These are phyloP conservation scores for Cromileptes altivelis DNA, from an alignment of 2,113 vertebrate genomes.

Conservation along the genomic window DNA sequence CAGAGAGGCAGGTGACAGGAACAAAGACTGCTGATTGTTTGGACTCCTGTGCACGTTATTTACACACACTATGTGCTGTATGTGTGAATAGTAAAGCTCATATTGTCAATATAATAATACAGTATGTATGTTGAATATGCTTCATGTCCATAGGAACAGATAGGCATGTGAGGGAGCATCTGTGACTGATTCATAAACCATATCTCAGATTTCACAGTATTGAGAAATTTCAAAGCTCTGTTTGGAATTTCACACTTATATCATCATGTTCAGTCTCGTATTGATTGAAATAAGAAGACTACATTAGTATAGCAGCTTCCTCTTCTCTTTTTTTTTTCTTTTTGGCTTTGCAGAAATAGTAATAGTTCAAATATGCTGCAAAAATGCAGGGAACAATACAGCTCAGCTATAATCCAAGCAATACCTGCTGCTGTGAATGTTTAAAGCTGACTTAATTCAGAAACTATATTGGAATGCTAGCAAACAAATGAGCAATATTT, in stretches of 20 bases:
- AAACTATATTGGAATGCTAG: constrained; percentile 38
- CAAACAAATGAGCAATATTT: constrained; percentile 65
- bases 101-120: too few relatives aligned
- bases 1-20: constrained; percentile 31
- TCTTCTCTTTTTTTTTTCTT: neutral
- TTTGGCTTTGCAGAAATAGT: constrained; percentile 6
- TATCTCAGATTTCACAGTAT: constrained; percentile 49
- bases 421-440: constrained; percentile 63
- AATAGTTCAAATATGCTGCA: constrained; percentile 38
- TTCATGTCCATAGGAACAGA: neutral
- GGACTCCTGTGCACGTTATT: constrained; percentile 39
- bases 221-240: constrained; percentile 56
- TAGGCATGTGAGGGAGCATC: constrained; percentile 27
- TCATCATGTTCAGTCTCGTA: constrained; percentile 17
- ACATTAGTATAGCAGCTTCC: constrained; percentile 8
- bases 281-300: constrained; percentile 34
- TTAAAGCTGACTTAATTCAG: constrained; percentile 59
- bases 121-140: neutral
- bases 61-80: neutral
- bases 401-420: constrained; percentile 54
- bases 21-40: constrained; percentile 35
- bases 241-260: constrained; percentile 53
- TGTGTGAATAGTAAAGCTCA: neutral
- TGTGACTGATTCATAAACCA: constrained; percentile 47
- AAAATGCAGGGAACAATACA: constrained; percentile 46